Base-by-base conservation (phyloP, 1,140 invertebrate genomes). In the Brachionus rubens region DNA sequence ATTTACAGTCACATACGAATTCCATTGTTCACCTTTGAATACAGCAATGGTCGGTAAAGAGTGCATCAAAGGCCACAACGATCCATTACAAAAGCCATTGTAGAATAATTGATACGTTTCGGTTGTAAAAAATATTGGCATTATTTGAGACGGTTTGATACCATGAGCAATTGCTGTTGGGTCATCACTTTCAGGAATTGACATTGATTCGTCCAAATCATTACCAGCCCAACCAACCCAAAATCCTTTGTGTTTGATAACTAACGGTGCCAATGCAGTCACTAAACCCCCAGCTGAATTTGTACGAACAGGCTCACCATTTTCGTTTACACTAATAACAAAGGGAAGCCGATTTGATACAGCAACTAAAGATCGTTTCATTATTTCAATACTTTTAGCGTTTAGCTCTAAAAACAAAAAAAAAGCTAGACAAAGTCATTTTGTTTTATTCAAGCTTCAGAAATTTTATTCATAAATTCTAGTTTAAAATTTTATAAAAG, bases 161-260 rank as follows among this genome's bases (percentile, higher is more conserved):
- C 91, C 91, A 33, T 72, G 68, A 75, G 91, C 91, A 0, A 91
- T 93, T 1, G 91, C 91, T 4, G 91, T 91, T 77, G 90, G 88
- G 83, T 93, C 91, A 83, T 92, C 89, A 5, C 91, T 91, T 83
- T 93, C 91, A 1, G 92, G 92, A 80, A 93, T 92, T 36, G 86
- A 85, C 77, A 90, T 89, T 10, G 21, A 40, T 78, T 90, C 86
- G 0, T 87, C 90, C 75, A 77, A 48, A 30, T 80, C 77, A 14
- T 92, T 89, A 3, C 92, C 92, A 0, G 92, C 90, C 92, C 92
- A 93, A 77, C 92, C 92, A 56, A 94, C 91, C 92, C 92, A 94
- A 21, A 92, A 87, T 26, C 92, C 92, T 80, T 88, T 89, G 76
- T 90, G 89, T 78, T 89, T 89, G 75, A 92, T 91, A 1, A 93